Percentiles rank a stretch among this genome's conserved stretches.
Evolutionary conservation across 2,797 vertebrate genomes (phyloP).

Genomic region (Notoglanidium macrostoma): DNA sequence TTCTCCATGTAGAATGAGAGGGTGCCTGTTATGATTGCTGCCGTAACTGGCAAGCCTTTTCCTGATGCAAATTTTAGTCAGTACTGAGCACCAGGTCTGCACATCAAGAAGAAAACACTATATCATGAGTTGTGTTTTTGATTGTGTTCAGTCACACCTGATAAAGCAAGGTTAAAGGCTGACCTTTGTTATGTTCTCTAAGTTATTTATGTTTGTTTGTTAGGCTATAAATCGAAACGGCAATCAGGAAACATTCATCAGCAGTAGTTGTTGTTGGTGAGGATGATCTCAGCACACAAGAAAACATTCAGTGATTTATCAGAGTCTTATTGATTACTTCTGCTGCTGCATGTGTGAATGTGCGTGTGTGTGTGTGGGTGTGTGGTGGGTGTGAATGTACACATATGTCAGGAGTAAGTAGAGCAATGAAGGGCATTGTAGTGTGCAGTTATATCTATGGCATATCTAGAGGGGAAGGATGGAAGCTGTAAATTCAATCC

Average conservation of each 20-base stretch:
- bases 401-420: neutral
- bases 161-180: neutral
- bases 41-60: slow-evolving; percentile 25
- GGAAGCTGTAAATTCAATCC: slow-evolving; percentile 22
- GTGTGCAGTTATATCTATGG: slow-evolving; percentile 40
- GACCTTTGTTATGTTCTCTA: neutral
- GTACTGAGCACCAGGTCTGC: neutral
- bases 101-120: neutral
- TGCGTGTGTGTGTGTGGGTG: neutral
- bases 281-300: slow-evolving; percentile 16
- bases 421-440: slow-evolving; percentile 39
- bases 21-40: slow-evolving; percentile 8
- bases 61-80: slow-evolving; percentile 34
- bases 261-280: neutral
- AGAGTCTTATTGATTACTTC: slow-evolving; percentile 23
- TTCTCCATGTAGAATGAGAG: neutral
- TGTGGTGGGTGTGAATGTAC: slow-evolving; percentile 6
- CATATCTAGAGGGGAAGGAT: slow-evolving; percentile 22
- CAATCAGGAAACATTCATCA: neutral
- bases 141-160: neutral
- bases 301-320: slow-evolving; percentile 23
- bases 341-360: neutral
- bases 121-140: neutral
- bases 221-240: neutral
- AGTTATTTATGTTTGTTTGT: neutral